Conservation (phyloP, 2,888 invertebrate genomes). For the Drosophila histrio region DNA sequence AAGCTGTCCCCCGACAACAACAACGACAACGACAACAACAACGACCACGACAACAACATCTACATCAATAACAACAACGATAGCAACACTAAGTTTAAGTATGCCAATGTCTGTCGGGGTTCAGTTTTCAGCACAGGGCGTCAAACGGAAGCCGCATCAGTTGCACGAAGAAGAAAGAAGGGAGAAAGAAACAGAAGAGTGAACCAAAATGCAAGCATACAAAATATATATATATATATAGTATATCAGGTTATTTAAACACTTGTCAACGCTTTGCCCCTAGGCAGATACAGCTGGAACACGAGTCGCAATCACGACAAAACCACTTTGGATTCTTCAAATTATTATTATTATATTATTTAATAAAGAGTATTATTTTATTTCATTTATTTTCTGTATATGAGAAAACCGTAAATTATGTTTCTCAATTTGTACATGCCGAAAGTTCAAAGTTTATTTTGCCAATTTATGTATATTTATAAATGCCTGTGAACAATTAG, state of each 20-base stretch:
- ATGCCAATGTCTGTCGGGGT: constrained; percentile 34
- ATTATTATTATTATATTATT: too few relatives aligned
- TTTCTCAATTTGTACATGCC: background rate
- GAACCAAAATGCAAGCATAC: constrained; percentile 30
- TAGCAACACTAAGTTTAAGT: constrained; percentile 3
- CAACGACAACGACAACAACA: constrained; percentile 15
- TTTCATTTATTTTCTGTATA: background rate
- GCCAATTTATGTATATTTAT: constrained; percentile 11
- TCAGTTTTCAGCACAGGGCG: constrained; percentile 70
- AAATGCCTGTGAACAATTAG: constrained; percentile 21
- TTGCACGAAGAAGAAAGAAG: constrained; percentile 29
- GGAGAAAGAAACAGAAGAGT: constrained; percentile 4
- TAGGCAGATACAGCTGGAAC: too few relatives aligned
- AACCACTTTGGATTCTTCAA: too few relatives aligned
- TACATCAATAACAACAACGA: constrained; percentile 3
- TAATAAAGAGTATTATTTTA: too few relatives aligned
- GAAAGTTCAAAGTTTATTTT: constrained; percentile 24
- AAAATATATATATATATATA: constrained; percentile 20
- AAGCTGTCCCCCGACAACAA: constrained; percentile 29
- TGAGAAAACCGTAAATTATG: background rate
- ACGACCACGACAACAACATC: constrained; percentile 5
- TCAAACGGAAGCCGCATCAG: constrained; percentile 78
- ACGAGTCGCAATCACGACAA: constrained; percentile 31
- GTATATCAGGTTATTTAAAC: constrained; percentile 36
- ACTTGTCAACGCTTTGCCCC: too few relatives aligned